Evolutionary conservation across 2,888 invertebrate genomes (phyloP).

Genomic region (Drosophila lacicola): DNA sequence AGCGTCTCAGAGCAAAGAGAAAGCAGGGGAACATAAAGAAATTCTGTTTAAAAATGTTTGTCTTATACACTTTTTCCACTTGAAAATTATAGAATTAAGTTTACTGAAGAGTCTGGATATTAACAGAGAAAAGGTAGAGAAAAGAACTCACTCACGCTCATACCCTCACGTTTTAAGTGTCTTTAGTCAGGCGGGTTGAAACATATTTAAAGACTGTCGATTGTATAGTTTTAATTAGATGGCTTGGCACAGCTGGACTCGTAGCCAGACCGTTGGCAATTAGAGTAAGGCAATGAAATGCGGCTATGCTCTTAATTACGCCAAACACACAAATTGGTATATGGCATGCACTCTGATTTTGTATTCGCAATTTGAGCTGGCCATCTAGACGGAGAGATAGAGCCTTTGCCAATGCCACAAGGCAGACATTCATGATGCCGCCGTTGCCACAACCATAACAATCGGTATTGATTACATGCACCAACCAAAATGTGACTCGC

Average conservation of each 20-base stretch:
- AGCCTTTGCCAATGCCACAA: constrained; percentile 6
- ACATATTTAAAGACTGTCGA: constrained; percentile 3
- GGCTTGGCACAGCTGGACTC: constrained; percentile 21
- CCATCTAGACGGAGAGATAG: constrained; percentile 12
- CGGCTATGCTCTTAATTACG: constrained; percentile 62
- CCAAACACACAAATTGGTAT: constrained; percentile 64
- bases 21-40: constrained; percentile 28
- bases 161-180: constrained; percentile 13
- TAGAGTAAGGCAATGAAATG: constrained; percentile 43
- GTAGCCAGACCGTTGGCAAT: constrained; percentile 40
- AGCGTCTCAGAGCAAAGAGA: constrained; percentile 19
- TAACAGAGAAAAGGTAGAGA: too few species aligned
- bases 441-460: constrained; percentile 62
- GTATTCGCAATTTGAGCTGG: constrained; percentile 35
- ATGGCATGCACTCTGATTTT: constrained; percentile 52
- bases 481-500: constrained; percentile 44
- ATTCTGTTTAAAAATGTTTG: neutral
- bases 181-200: constrained; percentile 4
- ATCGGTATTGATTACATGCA: constrained; percentile 73
- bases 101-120: too few species aligned
- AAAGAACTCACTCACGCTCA: neutral
- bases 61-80: constrained; percentile 1
- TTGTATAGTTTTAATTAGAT: constrained; percentile 58
- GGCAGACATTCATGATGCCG: constrained; percentile 46
- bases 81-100: constrained; percentile 1